Evolutionary conservation across 1,140 invertebrate species (phyloP), one percentile per base, ranked within the genome.

Genomic region (Calephelis nemesis): DNA sequence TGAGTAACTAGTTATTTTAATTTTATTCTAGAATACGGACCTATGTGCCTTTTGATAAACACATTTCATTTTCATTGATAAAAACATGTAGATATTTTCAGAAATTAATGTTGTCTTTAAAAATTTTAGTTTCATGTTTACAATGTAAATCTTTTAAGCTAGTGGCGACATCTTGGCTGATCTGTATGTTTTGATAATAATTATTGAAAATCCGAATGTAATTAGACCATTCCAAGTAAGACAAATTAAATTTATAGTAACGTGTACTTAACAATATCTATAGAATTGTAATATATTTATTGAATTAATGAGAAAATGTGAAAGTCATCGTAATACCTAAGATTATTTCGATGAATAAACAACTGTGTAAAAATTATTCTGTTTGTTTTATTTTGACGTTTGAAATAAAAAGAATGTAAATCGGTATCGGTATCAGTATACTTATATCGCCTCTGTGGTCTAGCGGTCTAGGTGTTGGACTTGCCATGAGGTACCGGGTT

Each of bases 221-320:
- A 39, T 65, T 50, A 65, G 13, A 65, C 19, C n/a, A 64, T 47
- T 50, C 64, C 19, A 58, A 58, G 15, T 58, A 13, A 15, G 52
- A 11, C 19, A 39, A 65, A 70, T 67, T 72, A 67, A 70, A 69
- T 71, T 69, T 70, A 64, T 76, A 78, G 64, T 74, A 72, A 66
- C 52, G 60, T 78, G 75, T 79, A 84, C 78, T 84, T 82, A 79
- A 80, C 66, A 69, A 71, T 81, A 76, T 72, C 70, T 75, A 83
- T 87, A 85, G 78, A 83, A 74, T 79, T 88, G 84, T 88, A 87
- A 84, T 83, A 88, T 86, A 85, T 88, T 87, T 84, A 87, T 82
- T 83, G 77, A 82, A 83, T 72, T 76, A 77, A 79, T 74, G 74
- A 69, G 75, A 71, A 62, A 71, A 76, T 75, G 79, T 78, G 75